A percentile compares a stretch with the other conserved stretches of the same genome.
These are phyloP conservation scores for Laticauda laticaudata DNA, from an alignment of 2,113 vertebrate genomes.

Conservation along the genomic window DNA sequence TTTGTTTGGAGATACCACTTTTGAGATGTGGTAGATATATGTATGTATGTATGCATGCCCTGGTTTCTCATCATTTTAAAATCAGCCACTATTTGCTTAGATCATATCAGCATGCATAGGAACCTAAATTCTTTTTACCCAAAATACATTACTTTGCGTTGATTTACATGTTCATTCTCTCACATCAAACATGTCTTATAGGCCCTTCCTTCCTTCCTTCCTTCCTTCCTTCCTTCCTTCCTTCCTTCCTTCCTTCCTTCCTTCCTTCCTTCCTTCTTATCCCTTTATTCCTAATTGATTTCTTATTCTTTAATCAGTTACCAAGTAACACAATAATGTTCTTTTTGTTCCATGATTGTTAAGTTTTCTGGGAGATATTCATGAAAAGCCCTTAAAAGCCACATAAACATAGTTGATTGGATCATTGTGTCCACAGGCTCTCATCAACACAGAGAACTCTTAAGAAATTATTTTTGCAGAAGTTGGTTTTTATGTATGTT, in stretches of 20 bases:
- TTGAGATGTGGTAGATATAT: neutral
- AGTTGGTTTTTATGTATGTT: neutral
- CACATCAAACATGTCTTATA: neutral
- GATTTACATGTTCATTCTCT: neutral
- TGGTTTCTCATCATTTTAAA: neutral
- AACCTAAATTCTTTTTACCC: neutral
- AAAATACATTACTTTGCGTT: neutral
- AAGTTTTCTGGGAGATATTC: neutral
- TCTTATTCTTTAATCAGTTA: neutral
- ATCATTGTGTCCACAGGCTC: neutral
- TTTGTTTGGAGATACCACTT: neutral
- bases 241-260: too few relatives aligned
- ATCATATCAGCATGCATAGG: neutral
- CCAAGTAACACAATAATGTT: neutral
- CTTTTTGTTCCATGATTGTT: neutral
- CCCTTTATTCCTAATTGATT: neutral
- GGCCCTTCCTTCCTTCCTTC: neutral
- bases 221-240: too few relatives aligned
- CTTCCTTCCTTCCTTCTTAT: too few relatives aligned
- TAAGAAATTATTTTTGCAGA: neutral
- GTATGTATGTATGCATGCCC: neutral
- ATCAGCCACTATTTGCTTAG: neutral
- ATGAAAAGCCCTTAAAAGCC: neutral
- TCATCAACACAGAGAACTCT: neutral
- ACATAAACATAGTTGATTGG: neutral